Base-by-base conservation (phyloP, 2,888 invertebrate species). In the Cheilosia vernalis region DNA sequence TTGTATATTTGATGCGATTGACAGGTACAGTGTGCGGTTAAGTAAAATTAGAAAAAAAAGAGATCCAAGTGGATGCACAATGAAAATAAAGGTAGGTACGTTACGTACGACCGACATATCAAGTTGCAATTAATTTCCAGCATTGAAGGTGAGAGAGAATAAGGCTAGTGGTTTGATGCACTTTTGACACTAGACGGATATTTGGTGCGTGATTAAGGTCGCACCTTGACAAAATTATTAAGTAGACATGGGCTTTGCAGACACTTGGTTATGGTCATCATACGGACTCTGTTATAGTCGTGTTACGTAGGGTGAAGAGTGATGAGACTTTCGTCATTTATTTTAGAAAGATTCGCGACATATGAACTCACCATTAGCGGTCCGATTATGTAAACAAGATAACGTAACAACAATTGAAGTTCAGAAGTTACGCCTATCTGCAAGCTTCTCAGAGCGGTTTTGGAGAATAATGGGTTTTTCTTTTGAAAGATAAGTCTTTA, bases 11-110 rank as follows among this genome's bases (percentile, higher is more conserved):
- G 37, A 60, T 21, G 51, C 9, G 53, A 69, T 78, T 70, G 70
- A 64, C 63, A 70, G 63, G 47, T 70, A 30, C 9, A 51, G 30
- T 42, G 21, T 56, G 27, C 37, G 55, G 61, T 69, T 76, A 42
- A 55, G 55, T 37, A 56, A 55, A 63, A 55, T 6, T 15, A 3
- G 24, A 13, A 19, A 21, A 5, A 15, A 6, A 47, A 42, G n/a
- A 42, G 40, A 9, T 15, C 30, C 53, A 66, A 27, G 53, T 53
- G 17, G 55, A 61, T 53, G 53, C 24, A 66, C 33, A 51, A 67
- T 42, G 53, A 15, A 4, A 19, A 24, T 21, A n/a, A 61, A 37
- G 37, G 37, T 37, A 37, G 37, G 37, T 37, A 37, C 37, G 4
- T 13, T 37, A 37, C 13, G 37, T 15, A 42, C 67, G 53, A 55